A percentile compares a stretch with the other conserved stretches of the same genome.
phyloP scores from a whole-genome alignment of 2,888 invertebrate genomes.

The Vannuccia rotundouncinata region DNA sequence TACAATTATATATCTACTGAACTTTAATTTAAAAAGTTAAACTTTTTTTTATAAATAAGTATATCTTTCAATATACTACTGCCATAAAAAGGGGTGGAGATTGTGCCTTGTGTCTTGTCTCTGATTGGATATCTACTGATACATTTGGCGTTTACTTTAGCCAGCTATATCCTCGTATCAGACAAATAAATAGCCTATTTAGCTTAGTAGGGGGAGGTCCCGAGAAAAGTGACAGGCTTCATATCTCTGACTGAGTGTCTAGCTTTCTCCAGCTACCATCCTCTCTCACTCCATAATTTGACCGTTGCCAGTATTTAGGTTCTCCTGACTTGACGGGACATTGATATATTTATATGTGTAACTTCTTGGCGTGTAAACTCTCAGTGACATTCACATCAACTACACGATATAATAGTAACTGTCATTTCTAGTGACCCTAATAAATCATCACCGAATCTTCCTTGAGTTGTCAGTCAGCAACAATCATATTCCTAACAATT shows the following conservation, averaged over 20 bases:
- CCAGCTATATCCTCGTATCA: constrained; percentile 3
- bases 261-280: neutral
- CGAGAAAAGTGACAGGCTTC: constrained; percentile 2
- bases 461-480: neutral
- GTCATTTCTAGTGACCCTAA: neutral
- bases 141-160: neutral
- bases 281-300: neutral
- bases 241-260: neutral
- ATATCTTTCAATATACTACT: neutral
- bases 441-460: neutral
- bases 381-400: neutral
- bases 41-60: too few species aligned
- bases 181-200: neutral
- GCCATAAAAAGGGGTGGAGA: neutral
- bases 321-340: neutral
- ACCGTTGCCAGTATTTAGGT: neutral
- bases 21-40: too few species aligned
- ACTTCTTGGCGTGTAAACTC: neutral
- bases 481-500: neutral
- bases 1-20: too few species aligned
- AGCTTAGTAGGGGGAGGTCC: constrained; percentile 1
- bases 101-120: neutral
- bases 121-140: neutral
- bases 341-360: neutral
- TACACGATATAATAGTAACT: neutral